phyloP scores from a whole-genome alignment of 2,888 invertebrate species.

The Acleris holmiana region DNA sequence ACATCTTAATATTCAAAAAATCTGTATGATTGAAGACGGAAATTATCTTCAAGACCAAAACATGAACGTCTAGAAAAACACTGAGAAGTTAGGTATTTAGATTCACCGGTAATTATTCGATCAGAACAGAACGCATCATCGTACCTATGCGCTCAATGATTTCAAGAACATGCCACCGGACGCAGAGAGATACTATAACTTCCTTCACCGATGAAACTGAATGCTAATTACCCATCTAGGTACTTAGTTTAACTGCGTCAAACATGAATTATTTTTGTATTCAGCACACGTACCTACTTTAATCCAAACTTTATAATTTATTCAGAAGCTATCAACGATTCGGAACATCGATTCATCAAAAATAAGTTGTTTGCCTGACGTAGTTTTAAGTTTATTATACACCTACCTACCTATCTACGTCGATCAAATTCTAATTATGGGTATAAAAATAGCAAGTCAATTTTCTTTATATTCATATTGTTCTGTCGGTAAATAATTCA shows the following conservation, averaged over 20 bases:
- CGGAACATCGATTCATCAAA: slow-evolving; percentile 6
- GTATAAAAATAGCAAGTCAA: background rate
- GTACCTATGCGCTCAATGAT: background rate
- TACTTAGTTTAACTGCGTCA: slow-evolving; percentile 3
- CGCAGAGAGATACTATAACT: slow-evolving; percentile 22
- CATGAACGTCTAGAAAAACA: too few species aligned
- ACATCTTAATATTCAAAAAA: too few species aligned
- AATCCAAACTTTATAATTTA: slow-evolving; percentile 20
- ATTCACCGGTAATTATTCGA: too few species aligned
- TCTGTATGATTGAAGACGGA: too few species aligned
- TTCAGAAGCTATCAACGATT: slow-evolving; percentile 11
- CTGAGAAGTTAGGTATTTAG: too few species aligned
- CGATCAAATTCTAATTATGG: background rate
- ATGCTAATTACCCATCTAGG: slow-evolving; percentile 1
- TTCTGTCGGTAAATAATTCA: too few species aligned
- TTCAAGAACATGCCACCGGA: slow-evolving; percentile 32
- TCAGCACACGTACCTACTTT: slow-evolving; percentile 4
- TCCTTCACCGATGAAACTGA: slow-evolving; percentile 27
- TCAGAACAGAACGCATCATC: background rate
- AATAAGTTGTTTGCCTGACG: slow-evolving; percentile 5
- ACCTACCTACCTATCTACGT: too few species aligned
- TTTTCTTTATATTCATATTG: background rate
- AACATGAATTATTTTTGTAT: slow-evolving; percentile 16
- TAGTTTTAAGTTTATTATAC: slow-evolving; percentile 2
- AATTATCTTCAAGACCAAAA: too few species aligned